A percentile compares a stretch with the other conserved stretches of the same genome.
phyloP scores from a whole-genome alignment of 1,140 invertebrate species.

The Aphidius gifuensis region DNA sequence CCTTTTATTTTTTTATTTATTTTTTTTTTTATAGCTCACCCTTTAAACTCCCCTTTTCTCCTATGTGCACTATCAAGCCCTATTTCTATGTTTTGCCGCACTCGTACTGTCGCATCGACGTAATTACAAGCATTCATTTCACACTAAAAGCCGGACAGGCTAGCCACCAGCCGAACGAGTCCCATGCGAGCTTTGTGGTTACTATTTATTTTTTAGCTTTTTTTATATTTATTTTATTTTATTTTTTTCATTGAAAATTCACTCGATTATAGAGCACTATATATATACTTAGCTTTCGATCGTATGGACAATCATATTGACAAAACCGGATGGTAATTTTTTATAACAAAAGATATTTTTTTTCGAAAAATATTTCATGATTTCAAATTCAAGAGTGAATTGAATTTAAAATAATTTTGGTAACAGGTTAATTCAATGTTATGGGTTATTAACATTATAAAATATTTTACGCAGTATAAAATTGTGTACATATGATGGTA shows the following conservation, averaged over 20 bases:
- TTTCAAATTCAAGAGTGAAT: too few relatives aligned
- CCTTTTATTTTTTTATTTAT: neutral
- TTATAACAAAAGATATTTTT: neutral
- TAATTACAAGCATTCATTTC: conserved; percentile 51
- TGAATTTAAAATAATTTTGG: too few relatives aligned
- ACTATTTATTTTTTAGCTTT: conserved; percentile 4
- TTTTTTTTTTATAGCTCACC: neutral
- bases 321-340: neutral
- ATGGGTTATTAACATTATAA: too few relatives aligned
- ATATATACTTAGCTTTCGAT: neutral
- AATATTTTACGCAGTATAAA: too few relatives aligned
- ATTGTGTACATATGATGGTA: too few relatives aligned
- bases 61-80: neutral
- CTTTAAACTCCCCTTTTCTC: neutral
- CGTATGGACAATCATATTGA: neutral
- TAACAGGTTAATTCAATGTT: too few relatives aligned
- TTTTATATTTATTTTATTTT: neutral
- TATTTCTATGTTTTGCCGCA: conserved; percentile 10
- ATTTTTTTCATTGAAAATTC: conserved; percentile 11
- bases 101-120: conserved; percentile 32
- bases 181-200: conserved; percentile 3
- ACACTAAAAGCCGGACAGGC: conserved; percentile 43
- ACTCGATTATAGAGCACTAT: conserved; percentile 16
- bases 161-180: conserved; percentile 15
- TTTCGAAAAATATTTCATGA: too few relatives aligned